A percentile compares a stretch with the other conserved stretches of the same genome.
Evolutionary conservation across 1,140 invertebrate genomes (phyloP).

Genomic region (Drosophila littoralis): DNA sequence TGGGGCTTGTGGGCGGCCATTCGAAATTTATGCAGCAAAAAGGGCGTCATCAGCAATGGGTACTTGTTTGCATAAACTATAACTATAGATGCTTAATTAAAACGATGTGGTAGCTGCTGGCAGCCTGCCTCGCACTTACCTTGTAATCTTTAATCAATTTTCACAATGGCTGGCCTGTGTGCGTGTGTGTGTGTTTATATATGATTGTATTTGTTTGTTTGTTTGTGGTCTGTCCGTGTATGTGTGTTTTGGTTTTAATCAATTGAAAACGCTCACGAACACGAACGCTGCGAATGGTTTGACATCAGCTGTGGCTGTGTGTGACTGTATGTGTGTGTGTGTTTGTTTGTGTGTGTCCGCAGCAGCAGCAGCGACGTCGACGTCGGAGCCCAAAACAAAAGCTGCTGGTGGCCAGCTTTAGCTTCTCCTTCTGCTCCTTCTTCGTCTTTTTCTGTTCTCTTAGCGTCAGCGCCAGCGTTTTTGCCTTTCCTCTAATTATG

Average conservation of each 20-base stretch:
- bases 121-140: constrained; percentile 54
- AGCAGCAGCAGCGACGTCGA: constrained; percentile 47
- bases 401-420: constrained; percentile 48
- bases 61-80: constrained; percentile 38
- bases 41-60: constrained; percentile 57
- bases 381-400: constrained; percentile 55
- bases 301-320: constrained; percentile 71
- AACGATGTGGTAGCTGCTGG: constrained; percentile 30
- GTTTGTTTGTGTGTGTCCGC: constrained; percentile 53
- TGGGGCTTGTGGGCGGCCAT: constrained; percentile 17
- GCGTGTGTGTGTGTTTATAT: constrained; percentile 38
- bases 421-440: constrained; percentile 41
- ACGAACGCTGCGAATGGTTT: constrained; percentile 74
- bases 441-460: constrained; percentile 23
- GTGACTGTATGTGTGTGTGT: constrained; percentile 41
- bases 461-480: constrained; percentile 47
- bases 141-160: constrained; percentile 80
- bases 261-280: constrained; percentile 76
- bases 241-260: constrained; percentile 80
- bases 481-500: constrained; percentile 32
- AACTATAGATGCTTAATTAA: constrained; percentile 63
- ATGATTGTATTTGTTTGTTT: constrained; percentile 21
- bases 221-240: constrained; percentile 29
- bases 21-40: constrained; percentile 65
- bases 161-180: constrained; percentile 56